phyloP scores from a whole-genome alignment of 64 coral and sea anemone genomes.

The Dendrophyllia cribrosa region DNA sequence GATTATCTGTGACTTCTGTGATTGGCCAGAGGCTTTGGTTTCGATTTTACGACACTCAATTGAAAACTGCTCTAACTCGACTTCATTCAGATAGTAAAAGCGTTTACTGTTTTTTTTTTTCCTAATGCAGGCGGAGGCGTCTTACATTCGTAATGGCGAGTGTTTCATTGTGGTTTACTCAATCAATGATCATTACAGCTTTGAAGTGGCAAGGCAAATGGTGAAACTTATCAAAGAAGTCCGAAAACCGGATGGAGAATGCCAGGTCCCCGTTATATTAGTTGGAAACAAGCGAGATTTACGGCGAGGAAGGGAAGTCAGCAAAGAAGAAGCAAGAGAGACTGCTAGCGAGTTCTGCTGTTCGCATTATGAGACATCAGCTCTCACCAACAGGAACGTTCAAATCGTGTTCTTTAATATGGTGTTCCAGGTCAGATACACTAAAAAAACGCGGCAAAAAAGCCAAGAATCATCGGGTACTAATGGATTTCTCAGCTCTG shows the following conservation, averaged over 20 bases:
- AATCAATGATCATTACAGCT: slow-evolving; percentile 93
- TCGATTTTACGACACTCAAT: too few species aligned
- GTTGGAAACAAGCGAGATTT: slow-evolving; percentile 89
- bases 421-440: slow-evolving; percentile 89
- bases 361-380: slow-evolving; percentile 92
- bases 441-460: slow-evolving; percentile 49
- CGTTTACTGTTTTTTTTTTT: neutral
- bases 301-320: slow-evolving; percentile 76
- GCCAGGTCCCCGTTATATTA: slow-evolving; percentile 82
- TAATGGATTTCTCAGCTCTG: slow-evolving; percentile 89
- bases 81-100: too few species aligned
- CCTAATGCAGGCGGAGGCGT: slow-evolving; percentile 66
- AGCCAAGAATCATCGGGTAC: slow-evolving; percentile 38
- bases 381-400: slow-evolving; percentile 85
- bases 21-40: too few species aligned
- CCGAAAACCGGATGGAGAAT: slow-evolving; percentile 61
- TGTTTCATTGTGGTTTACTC: slow-evolving; percentile 92
- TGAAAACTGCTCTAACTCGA: too few species aligned
- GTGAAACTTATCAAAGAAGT: slow-evolving; percentile 94
- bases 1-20: too few species aligned
- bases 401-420: slow-evolving; percentile 90
- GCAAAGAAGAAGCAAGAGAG: slow-evolving; percentile 83
- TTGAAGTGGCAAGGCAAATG: slow-evolving; percentile 83
- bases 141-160: slow-evolving; percentile 81
- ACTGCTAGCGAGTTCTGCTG: slow-evolving; percentile 83